phyloP scores from a whole-genome alignment of 2,888 invertebrate species.

The Coremacera marginata region DNA sequence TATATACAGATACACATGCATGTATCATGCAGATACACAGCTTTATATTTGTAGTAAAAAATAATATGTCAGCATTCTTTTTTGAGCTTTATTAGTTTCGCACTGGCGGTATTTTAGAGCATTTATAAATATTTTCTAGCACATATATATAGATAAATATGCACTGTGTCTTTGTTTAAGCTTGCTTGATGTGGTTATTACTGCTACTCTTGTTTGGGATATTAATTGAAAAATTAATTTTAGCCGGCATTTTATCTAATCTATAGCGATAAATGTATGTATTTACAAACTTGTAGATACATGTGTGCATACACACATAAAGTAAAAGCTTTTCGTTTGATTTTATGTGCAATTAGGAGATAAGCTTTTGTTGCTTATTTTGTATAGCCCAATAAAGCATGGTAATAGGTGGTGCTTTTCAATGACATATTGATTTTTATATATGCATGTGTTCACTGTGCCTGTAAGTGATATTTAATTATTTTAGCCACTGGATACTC shows the following conservation, averaged over 20 bases:
- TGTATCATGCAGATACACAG: background rate
- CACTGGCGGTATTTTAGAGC: background rate
- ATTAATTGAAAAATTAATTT: slow-evolving; percentile 23
- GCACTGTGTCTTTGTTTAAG: background rate
- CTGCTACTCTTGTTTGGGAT: background rate
- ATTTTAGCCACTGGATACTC: too few relatives aligned
- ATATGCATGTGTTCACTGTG: too few relatives aligned
- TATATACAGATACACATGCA: background rate
- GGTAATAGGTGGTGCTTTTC: too few relatives aligned
- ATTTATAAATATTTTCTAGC: background rate
- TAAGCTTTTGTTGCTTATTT: too few relatives aligned
- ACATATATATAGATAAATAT: background rate
- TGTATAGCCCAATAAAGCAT: too few relatives aligned
- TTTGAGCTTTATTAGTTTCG: background rate
- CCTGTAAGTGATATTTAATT: too few relatives aligned
- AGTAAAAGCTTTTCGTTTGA: too few relatives aligned
- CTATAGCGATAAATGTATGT: background rate
- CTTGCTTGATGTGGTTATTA: background rate
- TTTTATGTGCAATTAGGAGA: too few relatives aligned
- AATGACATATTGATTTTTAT: too few relatives aligned
- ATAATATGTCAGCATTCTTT: background rate
- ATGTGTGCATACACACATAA: too few relatives aligned
- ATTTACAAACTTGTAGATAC: background rate
- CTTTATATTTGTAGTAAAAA: too few relatives aligned
- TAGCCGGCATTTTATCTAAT: slow-evolving; percentile 12